Conservation (phyloP, 2,113 vertebrate genomes). For the Heloderma charlesbogerti region DNA sequence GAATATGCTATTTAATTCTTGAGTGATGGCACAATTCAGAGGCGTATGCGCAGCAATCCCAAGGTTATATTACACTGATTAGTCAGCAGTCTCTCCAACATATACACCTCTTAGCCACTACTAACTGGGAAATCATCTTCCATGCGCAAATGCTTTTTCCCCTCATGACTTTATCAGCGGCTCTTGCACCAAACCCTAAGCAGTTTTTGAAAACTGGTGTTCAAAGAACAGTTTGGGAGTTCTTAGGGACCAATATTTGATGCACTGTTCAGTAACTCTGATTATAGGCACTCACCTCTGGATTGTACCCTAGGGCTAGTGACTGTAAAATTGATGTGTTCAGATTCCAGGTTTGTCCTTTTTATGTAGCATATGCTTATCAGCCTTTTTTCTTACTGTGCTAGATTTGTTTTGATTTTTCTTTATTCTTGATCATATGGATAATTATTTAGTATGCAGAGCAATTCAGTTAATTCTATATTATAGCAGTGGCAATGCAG, state of each 20-base stretch:
- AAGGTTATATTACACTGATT: not conserved
- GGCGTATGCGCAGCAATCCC: not conserved
- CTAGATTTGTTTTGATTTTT: not conserved
- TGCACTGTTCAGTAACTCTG: not conserved
- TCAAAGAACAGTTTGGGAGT: not conserved
- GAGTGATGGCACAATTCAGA: slow-evolving; percentile 23
- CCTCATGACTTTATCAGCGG: not conserved
- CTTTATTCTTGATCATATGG: slow-evolving; percentile 2
- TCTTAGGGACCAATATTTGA: not conserved
- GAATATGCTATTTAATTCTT: not conserved
- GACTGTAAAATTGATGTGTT: not conserved
- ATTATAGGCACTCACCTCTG: slow-evolving; percentile 2
- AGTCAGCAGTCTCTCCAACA: not conserved
- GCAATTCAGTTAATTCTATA: not conserved
- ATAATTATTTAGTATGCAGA: not conserved
- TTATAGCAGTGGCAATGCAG: slow-evolving; percentile 11
- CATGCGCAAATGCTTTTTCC: not conserved
- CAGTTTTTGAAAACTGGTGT: not conserved
- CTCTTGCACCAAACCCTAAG: not conserved
- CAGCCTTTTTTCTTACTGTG: not conserved
- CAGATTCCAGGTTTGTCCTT: rapidly evolving
- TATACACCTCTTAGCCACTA: not conserved
- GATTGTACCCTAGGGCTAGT: not conserved
- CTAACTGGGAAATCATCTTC: not conserved
- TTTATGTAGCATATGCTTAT: not conserved